Base-by-base conservation (phyloP, 2,888 invertebrate genomes). In the Rhogogaster chlorosoma region DNA sequence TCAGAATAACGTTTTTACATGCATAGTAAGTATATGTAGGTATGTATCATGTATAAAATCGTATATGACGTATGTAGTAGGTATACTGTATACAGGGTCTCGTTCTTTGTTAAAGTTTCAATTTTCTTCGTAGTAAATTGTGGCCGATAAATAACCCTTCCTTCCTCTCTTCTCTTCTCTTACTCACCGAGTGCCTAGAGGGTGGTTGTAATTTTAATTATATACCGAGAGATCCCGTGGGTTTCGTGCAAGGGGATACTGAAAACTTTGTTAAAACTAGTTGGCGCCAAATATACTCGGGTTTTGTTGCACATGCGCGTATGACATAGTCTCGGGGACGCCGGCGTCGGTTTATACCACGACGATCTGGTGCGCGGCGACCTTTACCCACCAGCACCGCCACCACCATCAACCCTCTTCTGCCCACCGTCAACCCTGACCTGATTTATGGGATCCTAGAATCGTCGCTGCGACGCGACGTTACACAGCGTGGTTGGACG, bases 391-490 rank as follows among this genome's bases (percentile, higher is more conserved):
- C 84, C 80, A 61, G 49, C 22, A 83, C 67, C 83, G 61, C 64
- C 71, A 61, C 78, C 53, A 73, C 29, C 29, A 86, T 67, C 78
- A 78, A 85, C 84, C 86, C 84, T 89, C 89, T 90, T 90, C 89
- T 90, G 91, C 90, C 90, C 91, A 91, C 90, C 89, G 92, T 90
- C 93, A 92, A 93, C 93, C 93, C 93, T 94, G 94, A 93, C 94
- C 95, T 95, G 95, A 95, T 95, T 95, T 95, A 95, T 95, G 94
- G 93, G 94, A 95, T 94, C 94, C 95, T 94, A 94, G 94, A 94
- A 95, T 94, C 94, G 94, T 95, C 95, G 85, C 86, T 85, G 38
- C 77, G 53, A 38, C 64, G 49, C 80, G 82, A 29, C 61, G 78
- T 45, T 26, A 38, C 75, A n/a, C 26, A 49, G 80, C 77, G 49